Base-by-base conservation (phyloP, 2,113 vertebrate genomes). In the Progne subis region DNA sequence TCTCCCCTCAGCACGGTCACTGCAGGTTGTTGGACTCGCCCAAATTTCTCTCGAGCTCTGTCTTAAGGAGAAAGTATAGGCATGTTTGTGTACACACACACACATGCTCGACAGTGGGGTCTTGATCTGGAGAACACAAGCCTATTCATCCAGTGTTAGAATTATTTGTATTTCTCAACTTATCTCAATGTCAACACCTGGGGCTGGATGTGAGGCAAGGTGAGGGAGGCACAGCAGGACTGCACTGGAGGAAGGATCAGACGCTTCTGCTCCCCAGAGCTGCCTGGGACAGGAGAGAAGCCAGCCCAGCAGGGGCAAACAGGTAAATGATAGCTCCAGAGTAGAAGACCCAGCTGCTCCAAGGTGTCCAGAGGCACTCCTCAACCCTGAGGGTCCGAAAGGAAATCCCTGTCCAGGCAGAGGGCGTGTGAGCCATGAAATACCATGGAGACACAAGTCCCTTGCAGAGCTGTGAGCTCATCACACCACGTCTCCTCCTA, bases 71-170 rank as follows among this genome's bases (percentile, higher is more conserved):
- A 64, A 61, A 1, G 0, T 63, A 53, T 7, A 80, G 37, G 43
- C 60, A 77, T 52, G 80, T 92, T 93, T 94, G 56, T 92, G 72
- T 93, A 92, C 69, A 74, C 64, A 85, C 1, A 2, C 1, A 2
- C 1, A 3, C 60, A 91, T 0, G 1, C 49, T 53, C 82, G 85
- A 93, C 93, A 95, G 86, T 86, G 53, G 72, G 53, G 85, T 83
- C 80, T 94, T 90, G 82, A 86, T 86, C 79, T 71, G 85, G 63
- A 90, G 85, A 97, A 95, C 91, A 94, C 86, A 96, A 90, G 88
- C 76, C 72, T 86, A 95, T 94, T 95, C 90, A 96, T 88, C 85
- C 92, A 78, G 72, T 6, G 3, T 53, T 81, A 71, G 85, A 86
- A 93, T 88, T 92, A 92, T 88, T 90, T 93, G 76, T 88, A 60